Evolutionary conservation across 2,113 vertebrate genomes (phyloP).

Genomic region (Pelecanoides urinatrix): DNA sequence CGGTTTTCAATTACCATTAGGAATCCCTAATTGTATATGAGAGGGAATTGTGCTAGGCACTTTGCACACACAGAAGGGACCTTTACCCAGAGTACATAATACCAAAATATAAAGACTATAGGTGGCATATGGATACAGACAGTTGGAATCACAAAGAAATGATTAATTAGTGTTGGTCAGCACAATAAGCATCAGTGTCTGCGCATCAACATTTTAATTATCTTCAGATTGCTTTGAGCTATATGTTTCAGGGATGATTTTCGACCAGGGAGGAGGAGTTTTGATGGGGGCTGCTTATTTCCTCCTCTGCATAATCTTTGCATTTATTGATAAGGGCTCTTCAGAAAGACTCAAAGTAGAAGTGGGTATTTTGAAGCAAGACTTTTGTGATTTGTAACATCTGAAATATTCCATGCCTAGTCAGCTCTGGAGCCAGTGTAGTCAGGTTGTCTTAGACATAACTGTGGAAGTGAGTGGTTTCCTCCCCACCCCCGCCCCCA

Average conservation of each 20-base stretch:
- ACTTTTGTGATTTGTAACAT: not conserved
- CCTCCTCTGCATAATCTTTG: not conserved
- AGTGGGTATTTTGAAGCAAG: not conserved
- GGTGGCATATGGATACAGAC: not conserved
- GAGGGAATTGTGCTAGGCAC: not conserved
- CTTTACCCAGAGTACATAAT: not conserved
- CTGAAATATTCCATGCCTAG: not conserved
- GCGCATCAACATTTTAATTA: not conserved
- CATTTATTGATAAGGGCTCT: not conserved
- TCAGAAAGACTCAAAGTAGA: not conserved
- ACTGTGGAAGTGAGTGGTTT: not conserved
- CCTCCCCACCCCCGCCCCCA: not conserved
- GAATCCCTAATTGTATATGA: not conserved
- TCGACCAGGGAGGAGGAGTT: not conserved
- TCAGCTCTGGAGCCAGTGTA: not conserved
- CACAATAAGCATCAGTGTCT: not conserved
- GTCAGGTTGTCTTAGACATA: not conserved
- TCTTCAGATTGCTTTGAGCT: slow-evolving; percentile 12
- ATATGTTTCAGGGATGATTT: not conserved
- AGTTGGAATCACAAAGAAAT: not conserved
- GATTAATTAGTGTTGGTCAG: not conserved
- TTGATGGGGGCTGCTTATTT: not conserved
- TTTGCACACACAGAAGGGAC: not conserved
- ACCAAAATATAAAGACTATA: not conserved
- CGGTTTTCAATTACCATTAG: not conserved